Evolutionary conservation across 2,888 invertebrate genomes (phyloP), one percentile per base, ranked within the genome.

Genomic region (Lithophane semibrunnea): DNA sequence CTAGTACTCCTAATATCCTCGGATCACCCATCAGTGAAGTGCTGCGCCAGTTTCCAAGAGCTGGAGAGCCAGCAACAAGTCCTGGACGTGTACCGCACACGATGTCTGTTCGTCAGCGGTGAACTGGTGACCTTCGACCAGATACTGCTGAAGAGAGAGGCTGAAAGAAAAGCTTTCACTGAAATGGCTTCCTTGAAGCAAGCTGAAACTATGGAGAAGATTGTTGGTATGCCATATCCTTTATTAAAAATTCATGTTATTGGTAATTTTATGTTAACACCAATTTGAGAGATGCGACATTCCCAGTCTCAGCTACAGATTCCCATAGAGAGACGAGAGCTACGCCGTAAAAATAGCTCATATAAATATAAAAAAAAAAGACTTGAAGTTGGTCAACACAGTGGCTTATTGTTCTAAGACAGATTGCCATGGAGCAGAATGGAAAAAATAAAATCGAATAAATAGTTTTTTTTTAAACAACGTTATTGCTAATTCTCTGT

Each of bases 131-230:
- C 97, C 0, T 97, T 97, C 87, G 94, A 95, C 29, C 95, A 96
- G 87, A 95, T 97, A 8, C 91, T 97, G 61, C 89, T 97, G 18
- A 96, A 96, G 73, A 92, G 94, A 47, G 95, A 95, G 68, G 96
- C 96, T 0, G 95, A 95, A 73, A 95, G 94, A 76, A 96, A 95
- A 66, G 95, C 96, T 0, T 97, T 97, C 76, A 94, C 96, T 0
- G 97, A 97, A 87, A 95, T 97, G 92, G 97, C 97, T 10, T 92
- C 95, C 0, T 83, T 97, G 18, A 97, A 96, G 85, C 97, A 97
- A 82, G 96, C 96, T 0, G 96, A 97, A 87, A 97, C 97, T 69
- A 91, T 97, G 92, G 96, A 97, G 80, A 97, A 97, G 82, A 94
- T 96, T 87, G 88, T 95, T 80, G 95, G 96, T 95, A 78, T 29